phyloP scores from a whole-genome alignment of 2,797 vertebrate species.

The Catharus ustulatus region DNA sequence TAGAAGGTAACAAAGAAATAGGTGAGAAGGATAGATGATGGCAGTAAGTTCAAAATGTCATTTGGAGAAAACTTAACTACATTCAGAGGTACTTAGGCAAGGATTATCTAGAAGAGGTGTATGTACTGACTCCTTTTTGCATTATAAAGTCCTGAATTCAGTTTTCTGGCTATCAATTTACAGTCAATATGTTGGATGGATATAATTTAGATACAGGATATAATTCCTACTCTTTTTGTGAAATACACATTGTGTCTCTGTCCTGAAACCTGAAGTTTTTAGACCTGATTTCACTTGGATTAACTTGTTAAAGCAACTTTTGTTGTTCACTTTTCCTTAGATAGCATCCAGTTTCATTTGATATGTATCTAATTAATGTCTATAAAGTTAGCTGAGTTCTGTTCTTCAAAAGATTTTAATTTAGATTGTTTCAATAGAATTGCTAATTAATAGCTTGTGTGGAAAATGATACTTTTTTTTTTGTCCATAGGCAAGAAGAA shows the following conservation, averaged over 20 bases:
- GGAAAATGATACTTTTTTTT: not conserved
- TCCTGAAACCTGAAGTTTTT: not conserved
- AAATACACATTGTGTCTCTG: not conserved
- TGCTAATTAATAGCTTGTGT: not conserved
- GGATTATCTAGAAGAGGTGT: not conserved
- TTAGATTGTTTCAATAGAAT: slow-evolving; percentile 24
- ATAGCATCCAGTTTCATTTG: not conserved
- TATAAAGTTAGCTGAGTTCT: not conserved
- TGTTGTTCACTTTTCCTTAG: not conserved
- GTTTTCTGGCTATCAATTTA: not conserved
- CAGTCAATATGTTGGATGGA: not conserved
- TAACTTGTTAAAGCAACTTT: not conserved
- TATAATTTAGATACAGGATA: not conserved
- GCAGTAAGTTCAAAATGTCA: not conserved
- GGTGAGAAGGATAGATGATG: not conserved
- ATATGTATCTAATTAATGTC: not conserved
- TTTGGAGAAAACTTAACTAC: not conserved
- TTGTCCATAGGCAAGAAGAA: not conserved
- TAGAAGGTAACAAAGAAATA: not conserved
- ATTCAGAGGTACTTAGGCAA: not conserved
- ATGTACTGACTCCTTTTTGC: not conserved
- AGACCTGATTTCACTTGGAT: not conserved
- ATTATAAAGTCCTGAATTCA: not conserved
- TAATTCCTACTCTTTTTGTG: not conserved
- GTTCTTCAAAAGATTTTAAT: slow-evolving; percentile 37